phyloP scores from a whole-genome alignment of 2,888 invertebrate species.

The Eueremaeus valkanovi region DNA sequence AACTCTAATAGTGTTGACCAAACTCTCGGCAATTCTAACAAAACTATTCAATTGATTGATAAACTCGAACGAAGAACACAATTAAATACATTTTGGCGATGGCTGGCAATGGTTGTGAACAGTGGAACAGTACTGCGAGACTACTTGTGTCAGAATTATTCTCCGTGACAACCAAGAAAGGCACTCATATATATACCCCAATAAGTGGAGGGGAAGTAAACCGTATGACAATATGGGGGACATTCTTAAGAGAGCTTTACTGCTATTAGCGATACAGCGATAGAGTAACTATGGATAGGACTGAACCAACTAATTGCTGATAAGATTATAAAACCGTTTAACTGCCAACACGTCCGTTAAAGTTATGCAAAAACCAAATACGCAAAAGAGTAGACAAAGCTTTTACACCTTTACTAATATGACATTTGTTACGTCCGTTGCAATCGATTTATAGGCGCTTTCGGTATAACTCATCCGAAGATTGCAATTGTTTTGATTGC shows the following conservation, averaged over 20 bases:
- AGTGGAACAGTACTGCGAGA: not conserved
- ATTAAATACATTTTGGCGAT: slow-evolving; percentile 3
- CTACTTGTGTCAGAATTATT: slow-evolving; percentile 4
- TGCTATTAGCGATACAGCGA: not conserved
- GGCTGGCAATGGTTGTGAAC: not conserved
- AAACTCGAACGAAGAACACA: not conserved
- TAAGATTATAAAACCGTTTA: slow-evolving; percentile 26
- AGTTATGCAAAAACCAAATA: not conserved
- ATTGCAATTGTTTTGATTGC: not conserved
- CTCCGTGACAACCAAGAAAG: slow-evolving; percentile 16
- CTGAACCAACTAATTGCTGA: slow-evolving; percentile 25
- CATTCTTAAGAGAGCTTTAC: slow-evolving; percentile 16
- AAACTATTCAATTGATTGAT: not conserved
- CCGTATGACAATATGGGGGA: slow-evolving; percentile 7
- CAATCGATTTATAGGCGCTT: not conserved
- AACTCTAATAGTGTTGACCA: not conserved
- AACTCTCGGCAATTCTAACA: too few relatives aligned
- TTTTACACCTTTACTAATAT: not conserved
- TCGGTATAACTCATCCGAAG: not conserved
- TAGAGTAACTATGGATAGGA: slow-evolving; percentile 11
- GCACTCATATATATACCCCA: slow-evolving; percentile 22
- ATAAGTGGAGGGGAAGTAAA: not conserved
- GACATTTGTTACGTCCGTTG: not conserved
- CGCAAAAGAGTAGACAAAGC: not conserved
- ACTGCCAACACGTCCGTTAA: slow-evolving; percentile 19